Percentiles rank a stretch among this genome's conserved stretches.
phyloP scores from a whole-genome alignment of 2,797 vertebrate species.

The Gouania willdenowi region DNA sequence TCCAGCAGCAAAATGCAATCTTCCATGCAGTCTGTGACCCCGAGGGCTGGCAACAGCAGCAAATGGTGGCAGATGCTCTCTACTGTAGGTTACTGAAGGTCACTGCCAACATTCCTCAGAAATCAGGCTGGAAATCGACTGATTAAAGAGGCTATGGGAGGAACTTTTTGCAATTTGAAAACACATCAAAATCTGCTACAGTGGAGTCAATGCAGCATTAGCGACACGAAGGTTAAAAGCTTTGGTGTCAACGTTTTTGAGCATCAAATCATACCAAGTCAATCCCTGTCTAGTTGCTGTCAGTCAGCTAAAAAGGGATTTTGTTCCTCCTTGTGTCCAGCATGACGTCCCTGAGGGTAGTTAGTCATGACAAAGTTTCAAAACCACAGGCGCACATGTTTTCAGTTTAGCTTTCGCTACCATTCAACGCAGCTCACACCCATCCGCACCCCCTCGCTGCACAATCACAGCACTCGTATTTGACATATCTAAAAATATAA shows the following conservation, averaged over 20 bases:
- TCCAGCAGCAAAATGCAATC: constrained; percentile 62
- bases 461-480: constrained; percentile 38
- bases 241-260: constrained; percentile 33
- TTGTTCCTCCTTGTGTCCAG: constrained; percentile 30
- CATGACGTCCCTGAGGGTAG: constrained; percentile 42
- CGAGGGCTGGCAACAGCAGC: constrained; percentile 31
- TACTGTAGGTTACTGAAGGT: constrained; percentile 41
- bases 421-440: constrained; percentile 63
- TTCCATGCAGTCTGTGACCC: constrained; percentile 33
- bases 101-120: constrained; percentile 15
- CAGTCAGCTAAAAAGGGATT: constrained; percentile 43
- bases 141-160: constrained; percentile 7
- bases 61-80: constrained; percentile 23
- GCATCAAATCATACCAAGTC: constrained; percentile 55
- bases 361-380: constrained; percentile 61
- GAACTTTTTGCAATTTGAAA: constrained; percentile 14
- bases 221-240: constrained; percentile 39
- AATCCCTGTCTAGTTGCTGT: constrained; percentile 48
- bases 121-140: constrained; percentile 21
- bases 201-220: not conserved
- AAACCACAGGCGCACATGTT: constrained; percentile 68
- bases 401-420: constrained; percentile 67
- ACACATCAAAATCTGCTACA: constrained; percentile 9
- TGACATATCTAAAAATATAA: constrained; percentile 32
- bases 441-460: constrained; percentile 28